phyloP scores from a whole-genome alignment of 2,797 vertebrate species.

The Anas georgica region DNA sequence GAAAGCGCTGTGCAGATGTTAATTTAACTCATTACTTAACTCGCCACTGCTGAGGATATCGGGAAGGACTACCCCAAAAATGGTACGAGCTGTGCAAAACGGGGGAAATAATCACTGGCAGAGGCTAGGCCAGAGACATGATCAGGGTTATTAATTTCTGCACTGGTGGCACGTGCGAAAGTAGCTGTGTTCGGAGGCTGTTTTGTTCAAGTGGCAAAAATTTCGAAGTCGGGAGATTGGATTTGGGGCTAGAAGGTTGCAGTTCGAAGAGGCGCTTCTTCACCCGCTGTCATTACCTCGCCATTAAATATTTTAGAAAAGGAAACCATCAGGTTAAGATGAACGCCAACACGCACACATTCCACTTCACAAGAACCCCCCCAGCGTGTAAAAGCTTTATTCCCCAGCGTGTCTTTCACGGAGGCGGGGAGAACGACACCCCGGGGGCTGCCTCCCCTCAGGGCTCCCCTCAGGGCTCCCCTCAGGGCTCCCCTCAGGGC shows the following conservation, averaged over 20 bases:
- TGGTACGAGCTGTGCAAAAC: accelerated
- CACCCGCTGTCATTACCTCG: neutral
- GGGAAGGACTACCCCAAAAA: neutral
- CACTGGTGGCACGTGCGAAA: accelerated
- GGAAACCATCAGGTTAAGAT: neutral
- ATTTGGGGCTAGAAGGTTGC: no score
- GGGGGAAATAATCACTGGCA: no score
- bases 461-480: no score
- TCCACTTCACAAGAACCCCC: no score
- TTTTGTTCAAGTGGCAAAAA: neutral
- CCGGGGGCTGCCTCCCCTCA: no score
- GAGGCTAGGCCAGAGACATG: neutral
- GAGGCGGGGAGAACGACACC: no score
- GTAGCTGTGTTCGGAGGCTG: neutral
- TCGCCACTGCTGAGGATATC: neutral
- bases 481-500: no score
- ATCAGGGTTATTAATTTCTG: no score
- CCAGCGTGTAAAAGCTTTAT: no score
- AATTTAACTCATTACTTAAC: neutral
- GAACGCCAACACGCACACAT: neutral
- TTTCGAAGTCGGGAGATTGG: no score
- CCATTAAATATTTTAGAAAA: neutral
- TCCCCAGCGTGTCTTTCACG: no score
- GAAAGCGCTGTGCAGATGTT: neutral
- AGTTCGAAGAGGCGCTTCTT: neutral